Evolutionary conservation across 2,113 vertebrate species (phyloP).

Genomic region (Macquaria australasica): DNA sequence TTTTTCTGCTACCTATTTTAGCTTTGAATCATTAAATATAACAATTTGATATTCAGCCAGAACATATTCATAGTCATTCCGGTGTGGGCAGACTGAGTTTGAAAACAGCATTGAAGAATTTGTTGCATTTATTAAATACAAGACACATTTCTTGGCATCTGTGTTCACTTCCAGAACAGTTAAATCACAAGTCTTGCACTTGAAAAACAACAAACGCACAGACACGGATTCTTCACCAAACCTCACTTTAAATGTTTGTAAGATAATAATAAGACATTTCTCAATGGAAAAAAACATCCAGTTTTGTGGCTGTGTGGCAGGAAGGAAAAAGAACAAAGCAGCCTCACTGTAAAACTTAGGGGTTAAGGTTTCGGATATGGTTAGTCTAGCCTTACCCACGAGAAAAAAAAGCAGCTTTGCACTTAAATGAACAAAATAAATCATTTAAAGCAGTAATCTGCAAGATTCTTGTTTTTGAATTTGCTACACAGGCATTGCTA

Average conservation of each 20-base stretch:
- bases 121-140: conserved; percentile 21
- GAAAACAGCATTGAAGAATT: conserved; percentile 23
- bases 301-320: conserved; percentile 46
- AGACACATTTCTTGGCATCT: conserved; percentile 20
- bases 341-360: conserved; percentile 32
- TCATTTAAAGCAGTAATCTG: conserved; percentile 21
- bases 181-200: not conserved
- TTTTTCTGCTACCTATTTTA: not conserved
- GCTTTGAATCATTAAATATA: not conserved
- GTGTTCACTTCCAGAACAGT: not conserved
- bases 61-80: not conserved
- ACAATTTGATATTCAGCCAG: not conserved
- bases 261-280: conserved; percentile 40
- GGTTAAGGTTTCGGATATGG: conserved; percentile 45
- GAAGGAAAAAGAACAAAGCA: conserved; percentile 55
- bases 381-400: conserved; percentile 16
- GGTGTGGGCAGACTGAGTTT: not conserved
- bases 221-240: conserved; percentile 1
- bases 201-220: not conserved
- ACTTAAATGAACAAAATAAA: conserved; percentile 33
- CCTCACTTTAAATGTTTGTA: not conserved
- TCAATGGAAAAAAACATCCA: conserved; percentile 10
- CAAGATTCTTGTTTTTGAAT: not conserved
- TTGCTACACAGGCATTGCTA: not conserved
- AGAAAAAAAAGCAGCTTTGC: conserved; percentile 3